phyloP scores from a whole-genome alignment of 2,113 vertebrate species.

The Capreolus pygargus region DNA sequence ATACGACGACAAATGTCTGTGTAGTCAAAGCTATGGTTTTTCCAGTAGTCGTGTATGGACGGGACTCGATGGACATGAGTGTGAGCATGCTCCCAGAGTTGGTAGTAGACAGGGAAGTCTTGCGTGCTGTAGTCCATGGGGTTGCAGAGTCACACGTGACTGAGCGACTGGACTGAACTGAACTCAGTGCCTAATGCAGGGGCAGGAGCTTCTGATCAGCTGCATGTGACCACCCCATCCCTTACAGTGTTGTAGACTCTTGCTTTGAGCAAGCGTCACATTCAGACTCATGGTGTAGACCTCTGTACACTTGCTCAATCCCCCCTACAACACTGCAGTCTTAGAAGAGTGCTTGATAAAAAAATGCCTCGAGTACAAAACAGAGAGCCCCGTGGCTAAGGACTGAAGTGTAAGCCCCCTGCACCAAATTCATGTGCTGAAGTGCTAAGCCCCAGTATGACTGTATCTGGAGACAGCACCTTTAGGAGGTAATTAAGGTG shows the following conservation, averaged over 20 bases:
- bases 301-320: background rate
- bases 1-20: background rate
- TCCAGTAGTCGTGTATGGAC: background rate
- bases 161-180: background rate
- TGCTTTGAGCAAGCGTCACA: background rate
- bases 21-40: background rate
- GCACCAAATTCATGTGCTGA: background rate
- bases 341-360: background rate
- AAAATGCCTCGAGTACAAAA: background rate
- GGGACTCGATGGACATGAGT: background rate
- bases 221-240: accelerated
- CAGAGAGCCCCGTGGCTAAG: accelerated
- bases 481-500: background rate
- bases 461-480: background rate
- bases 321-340: background rate
- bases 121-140: background rate
- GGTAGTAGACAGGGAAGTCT: background rate
- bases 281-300: background rate
- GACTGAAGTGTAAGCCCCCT: background rate
- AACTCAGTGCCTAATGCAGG: background rate
- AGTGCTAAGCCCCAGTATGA: background rate
- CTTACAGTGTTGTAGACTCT: background rate
- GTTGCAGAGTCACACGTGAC: background rate
- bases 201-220: no score
- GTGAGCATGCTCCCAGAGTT: background rate